Conservation (phyloP, 2,113 vertebrate species). For the Cairina moschata region DNA sequence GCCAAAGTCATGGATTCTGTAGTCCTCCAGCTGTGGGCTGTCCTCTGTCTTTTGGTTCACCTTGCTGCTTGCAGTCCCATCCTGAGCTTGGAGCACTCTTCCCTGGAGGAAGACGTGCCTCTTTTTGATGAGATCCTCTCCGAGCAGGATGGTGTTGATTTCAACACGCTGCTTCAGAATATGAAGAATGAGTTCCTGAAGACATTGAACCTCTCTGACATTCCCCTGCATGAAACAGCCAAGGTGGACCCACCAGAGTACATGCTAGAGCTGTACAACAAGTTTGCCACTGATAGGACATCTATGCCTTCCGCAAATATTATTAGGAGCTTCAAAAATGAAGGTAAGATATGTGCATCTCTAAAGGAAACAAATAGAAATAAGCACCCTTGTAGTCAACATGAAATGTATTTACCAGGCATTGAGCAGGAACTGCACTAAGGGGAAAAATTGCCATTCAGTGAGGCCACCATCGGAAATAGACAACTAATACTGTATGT, state of each 20-base stretch:
- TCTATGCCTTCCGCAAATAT: constrained; percentile 94
- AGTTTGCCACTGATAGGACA: constrained; percentile 90
- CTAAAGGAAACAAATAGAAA: background rate
- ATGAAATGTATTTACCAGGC: background rate
- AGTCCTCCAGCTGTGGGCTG: constrained; percentile 55
- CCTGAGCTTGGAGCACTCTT: constrained; percentile 82
- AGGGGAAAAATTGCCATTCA: background rate
- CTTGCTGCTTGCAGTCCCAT: constrained; percentile 84
- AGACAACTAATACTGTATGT: background rate
- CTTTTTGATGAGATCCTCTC: constrained; percentile 85
- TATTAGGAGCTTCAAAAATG: constrained; percentile 96
- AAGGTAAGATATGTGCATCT: constrained; percentile 81
- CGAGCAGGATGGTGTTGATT: constrained; percentile 87
- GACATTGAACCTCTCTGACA: constrained; percentile 90
- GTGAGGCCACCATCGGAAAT: background rate
- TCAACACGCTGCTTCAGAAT: constrained; percentile 87
- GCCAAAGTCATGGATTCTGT: constrained; percentile 72
- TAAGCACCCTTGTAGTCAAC: fast-evolving
- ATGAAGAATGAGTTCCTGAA: constrained; percentile 92
- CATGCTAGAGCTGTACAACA: constrained; percentile 98
- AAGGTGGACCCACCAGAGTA: constrained; percentile 94
- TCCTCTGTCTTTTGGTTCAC: constrained; percentile 69
- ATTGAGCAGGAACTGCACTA: fast-evolving
- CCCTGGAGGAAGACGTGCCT: constrained; percentile 84
- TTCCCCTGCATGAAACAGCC: constrained; percentile 74